These are phyloP conservation scores for Sericinus montela DNA, from an alignment of 2,888 invertebrate species.

Conservation along the genomic window DNA sequence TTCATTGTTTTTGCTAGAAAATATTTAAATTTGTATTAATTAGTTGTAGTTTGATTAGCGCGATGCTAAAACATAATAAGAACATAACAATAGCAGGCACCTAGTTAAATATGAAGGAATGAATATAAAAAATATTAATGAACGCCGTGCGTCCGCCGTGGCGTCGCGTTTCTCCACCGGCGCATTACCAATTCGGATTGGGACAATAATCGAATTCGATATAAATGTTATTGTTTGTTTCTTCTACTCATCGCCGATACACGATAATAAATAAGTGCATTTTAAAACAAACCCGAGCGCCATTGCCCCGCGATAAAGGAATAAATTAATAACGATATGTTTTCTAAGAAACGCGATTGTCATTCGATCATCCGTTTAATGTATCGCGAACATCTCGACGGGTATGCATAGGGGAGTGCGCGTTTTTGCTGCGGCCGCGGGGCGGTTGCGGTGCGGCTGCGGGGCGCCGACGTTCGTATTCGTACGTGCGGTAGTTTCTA, in stretches of 20 bases:
- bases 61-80: no score
- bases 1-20: no score
- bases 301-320: neutral
- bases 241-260: neutral
- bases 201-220: neutral
- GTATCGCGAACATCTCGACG: neutral
- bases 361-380: neutral
- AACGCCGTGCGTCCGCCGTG: neutral
- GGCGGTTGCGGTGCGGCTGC: constrained; percentile 22
- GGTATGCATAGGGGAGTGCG: constrained; percentile 21
- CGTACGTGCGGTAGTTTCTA: neutral
- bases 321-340: neutral
- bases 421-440: constrained; percentile 12
- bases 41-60: no score
- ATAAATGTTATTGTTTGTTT: neutral
- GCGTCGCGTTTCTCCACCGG: neutral
- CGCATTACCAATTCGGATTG: neutral
- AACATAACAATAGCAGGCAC: no score
- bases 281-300: neutral
- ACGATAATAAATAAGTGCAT: constrained; percentile 3
- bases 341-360: neutral
- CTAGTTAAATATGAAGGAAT: neutral
- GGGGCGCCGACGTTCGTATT: neutral
- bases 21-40: no score
- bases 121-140: neutral